phyloP scores from a whole-genome alignment of 2,113 vertebrate genomes.

The Morphnarchus princeps region DNA sequence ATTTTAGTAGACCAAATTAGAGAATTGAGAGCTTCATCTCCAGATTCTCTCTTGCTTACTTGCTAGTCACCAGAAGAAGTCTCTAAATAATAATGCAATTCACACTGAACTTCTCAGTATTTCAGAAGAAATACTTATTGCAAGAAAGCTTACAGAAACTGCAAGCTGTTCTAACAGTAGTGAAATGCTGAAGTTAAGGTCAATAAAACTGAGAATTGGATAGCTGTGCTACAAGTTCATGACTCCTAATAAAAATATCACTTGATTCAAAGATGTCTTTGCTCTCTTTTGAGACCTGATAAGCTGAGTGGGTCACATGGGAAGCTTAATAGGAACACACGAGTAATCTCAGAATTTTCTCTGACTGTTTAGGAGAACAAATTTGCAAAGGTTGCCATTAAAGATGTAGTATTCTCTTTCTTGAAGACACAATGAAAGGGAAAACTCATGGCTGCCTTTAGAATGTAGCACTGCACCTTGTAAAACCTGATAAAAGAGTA shows the following conservation, averaged over 20 bases:
- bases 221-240: not conserved
- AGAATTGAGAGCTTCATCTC: not conserved
- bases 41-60: not conserved
- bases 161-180: not conserved
- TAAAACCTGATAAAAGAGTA: not conserved
- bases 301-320: not conserved
- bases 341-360: not conserved
- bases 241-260: not conserved
- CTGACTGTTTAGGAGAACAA: not conserved
- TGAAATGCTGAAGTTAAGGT: not conserved
- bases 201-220: not conserved
- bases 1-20: not conserved
- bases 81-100: not conserved
- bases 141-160: not conserved
- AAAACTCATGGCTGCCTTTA: not conserved
- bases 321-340: not conserved
- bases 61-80: not conserved
- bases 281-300: not conserved
- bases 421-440: not conserved
- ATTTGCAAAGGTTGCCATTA: not conserved
- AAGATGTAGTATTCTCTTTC: not conserved
- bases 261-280: not conserved
- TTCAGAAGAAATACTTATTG: not conserved
- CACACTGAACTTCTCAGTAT: not conserved
- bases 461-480: not conserved